These are phyloP conservation scores for Dascyllus trimaculatus DNA, from an alignment of 2,113 vertebrate species.

Conservation along the genomic window DNA sequence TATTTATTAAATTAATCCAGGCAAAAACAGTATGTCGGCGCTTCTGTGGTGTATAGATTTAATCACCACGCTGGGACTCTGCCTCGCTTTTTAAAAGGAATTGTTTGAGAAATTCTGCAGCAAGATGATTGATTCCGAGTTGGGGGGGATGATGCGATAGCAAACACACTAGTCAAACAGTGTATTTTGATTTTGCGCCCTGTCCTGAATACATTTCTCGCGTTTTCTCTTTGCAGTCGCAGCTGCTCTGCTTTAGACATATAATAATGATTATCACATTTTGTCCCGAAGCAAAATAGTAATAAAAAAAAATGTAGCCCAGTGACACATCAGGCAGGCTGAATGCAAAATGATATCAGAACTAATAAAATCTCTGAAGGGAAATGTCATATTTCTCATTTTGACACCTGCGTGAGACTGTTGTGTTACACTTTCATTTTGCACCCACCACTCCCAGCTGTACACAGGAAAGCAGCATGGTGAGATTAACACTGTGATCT, in stretches of 20 bases:
- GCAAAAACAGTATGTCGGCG: background rate
- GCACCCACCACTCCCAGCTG: conserved; percentile 75
- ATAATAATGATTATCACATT: conserved; percentile 73
- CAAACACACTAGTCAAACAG: conserved; percentile 64
- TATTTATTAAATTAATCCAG: conserved; percentile 53
- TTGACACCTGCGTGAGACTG: conserved; percentile 75
- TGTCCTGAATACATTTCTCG: conserved; percentile 47
- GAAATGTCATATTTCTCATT: conserved; percentile 81
- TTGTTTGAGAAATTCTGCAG: conserved; percentile 65
- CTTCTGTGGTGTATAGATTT: conserved; percentile 61
- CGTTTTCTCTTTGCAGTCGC: conserved; percentile 39
- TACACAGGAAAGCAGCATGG: conserved; percentile 47
- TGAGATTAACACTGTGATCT: conserved; percentile 52
- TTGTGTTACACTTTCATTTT: conserved; percentile 77
- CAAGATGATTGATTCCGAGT: conserved; percentile 60
- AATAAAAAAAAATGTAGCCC: conserved; percentile 52
- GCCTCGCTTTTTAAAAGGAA: conserved; percentile 54
- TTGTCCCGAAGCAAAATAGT: conserved; percentile 70
- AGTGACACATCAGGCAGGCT: conserved; percentile 55
- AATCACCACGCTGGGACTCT: conserved; percentile 62
- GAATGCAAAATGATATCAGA: conserved; percentile 71
- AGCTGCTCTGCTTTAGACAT: conserved; percentile 70
- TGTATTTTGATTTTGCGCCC: conserved; percentile 58
- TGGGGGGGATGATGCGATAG: conserved; percentile 29
- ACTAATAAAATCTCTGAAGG: conserved; percentile 73